Conservation (phyloP, 2,113 vertebrate species). For the Elaphurus davidianus region DNA sequence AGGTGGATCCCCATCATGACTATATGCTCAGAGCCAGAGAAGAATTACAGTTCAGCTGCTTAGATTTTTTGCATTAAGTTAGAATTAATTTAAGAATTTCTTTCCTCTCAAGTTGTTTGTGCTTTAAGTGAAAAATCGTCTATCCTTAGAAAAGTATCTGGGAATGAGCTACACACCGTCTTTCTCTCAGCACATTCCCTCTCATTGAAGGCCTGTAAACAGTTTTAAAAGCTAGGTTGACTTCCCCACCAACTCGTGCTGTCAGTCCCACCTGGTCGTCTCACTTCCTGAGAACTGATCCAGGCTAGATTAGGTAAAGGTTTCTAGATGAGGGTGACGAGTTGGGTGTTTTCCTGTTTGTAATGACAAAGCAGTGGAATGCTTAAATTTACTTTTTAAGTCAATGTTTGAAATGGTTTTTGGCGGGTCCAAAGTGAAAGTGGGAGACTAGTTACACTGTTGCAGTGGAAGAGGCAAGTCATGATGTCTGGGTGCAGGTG, state of each 20-base stretch:
- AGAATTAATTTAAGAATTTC: neutral
- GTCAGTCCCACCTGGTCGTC: neutral
- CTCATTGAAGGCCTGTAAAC: neutral
- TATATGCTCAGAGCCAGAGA: neutral
- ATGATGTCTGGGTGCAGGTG: neutral
- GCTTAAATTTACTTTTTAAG: neutral
- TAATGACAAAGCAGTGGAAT: neutral
- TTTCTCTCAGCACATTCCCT: neutral
- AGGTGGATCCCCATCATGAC: neutral
- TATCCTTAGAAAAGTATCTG: neutral
- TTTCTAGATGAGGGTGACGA: neutral
- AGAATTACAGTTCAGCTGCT: neutral
- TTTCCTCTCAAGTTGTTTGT: neutral
- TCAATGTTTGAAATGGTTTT: neutral
- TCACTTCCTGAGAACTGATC: neutral
- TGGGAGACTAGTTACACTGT: neutral
- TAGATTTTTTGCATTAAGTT: neutral
- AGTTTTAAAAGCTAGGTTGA: neutral
- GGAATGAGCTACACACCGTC: rapidly evolving
- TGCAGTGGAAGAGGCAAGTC: neutral
- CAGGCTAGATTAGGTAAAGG: neutral
- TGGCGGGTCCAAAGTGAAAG: neutral
- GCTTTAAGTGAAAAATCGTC: neutral
- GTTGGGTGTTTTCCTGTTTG: neutral
- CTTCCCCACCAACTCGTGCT: neutral